These are phyloP conservation scores for Cheilosia vernalis DNA, from an alignment of 2,888 invertebrate genomes.

Conservation along the genomic window DNA sequence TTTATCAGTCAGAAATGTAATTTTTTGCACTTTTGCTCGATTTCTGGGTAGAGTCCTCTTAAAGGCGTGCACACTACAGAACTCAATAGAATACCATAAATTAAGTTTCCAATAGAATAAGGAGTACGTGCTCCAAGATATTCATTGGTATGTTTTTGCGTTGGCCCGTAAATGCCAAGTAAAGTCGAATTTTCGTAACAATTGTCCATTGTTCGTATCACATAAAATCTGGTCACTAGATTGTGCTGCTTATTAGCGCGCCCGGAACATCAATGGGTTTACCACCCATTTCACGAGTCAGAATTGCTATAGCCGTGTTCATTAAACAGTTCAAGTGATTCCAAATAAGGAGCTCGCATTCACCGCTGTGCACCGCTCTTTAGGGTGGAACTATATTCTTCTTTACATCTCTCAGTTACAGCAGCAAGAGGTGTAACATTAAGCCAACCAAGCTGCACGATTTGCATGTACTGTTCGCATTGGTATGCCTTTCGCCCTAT, in stretches of 20 bases:
- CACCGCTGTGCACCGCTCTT: background rate
- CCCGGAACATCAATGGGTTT: too few relatives aligned
- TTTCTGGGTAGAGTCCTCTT: too few relatives aligned
- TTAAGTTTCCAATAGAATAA: too few relatives aligned
- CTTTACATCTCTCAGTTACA: background rate
- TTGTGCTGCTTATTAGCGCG: background rate
- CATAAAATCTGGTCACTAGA: background rate
- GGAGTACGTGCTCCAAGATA: too few relatives aligned
- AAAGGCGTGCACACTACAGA: too few relatives aligned
- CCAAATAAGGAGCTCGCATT: background rate
- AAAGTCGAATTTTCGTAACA: too few relatives aligned
- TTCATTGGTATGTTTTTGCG: too few relatives aligned
- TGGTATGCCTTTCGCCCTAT: background rate
- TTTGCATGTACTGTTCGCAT: background rate
- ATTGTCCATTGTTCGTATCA: too few relatives aligned
- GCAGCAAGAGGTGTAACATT: background rate
- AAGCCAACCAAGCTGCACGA: background rate
- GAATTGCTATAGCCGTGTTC: background rate
- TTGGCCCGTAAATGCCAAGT: too few relatives aligned
- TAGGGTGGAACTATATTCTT: background rate
- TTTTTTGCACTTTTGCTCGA: too few relatives aligned
- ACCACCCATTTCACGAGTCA: constrained; percentile 1
- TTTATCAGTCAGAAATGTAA: too few relatives aligned
- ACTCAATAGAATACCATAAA: too few relatives aligned
- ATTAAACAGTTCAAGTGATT: background rate